phyloP scores from a whole-genome alignment of 2,113 vertebrate genomes.

The Pangasianodon gigas region DNA sequence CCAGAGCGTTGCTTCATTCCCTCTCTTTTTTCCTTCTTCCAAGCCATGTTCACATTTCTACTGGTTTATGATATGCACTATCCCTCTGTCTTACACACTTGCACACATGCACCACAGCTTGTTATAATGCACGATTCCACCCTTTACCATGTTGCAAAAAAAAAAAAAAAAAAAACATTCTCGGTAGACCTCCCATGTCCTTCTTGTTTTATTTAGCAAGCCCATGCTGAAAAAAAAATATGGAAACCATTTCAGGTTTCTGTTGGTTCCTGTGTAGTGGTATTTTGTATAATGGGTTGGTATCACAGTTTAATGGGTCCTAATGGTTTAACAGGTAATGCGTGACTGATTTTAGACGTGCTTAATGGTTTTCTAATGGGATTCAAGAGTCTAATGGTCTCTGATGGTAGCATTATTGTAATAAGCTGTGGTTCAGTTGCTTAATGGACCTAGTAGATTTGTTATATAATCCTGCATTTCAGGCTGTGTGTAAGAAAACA shows the following conservation, averaged over 20 bases:
- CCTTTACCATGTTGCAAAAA: slow-evolving; percentile 70
- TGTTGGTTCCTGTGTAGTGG: not conserved
- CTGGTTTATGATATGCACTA: slow-evolving; percentile 40
- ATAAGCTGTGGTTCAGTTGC: not conserved
- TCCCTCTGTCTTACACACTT: slow-evolving; percentile 36
- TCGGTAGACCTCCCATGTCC: slow-evolving; percentile 35
- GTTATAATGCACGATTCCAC: slow-evolving; percentile 66
- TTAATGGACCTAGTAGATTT: not conserved
- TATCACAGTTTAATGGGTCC: not conserved
- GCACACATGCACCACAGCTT: slow-evolving; percentile 46
- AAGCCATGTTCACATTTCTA: slow-evolving; percentile 29
- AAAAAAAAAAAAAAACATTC: slow-evolving; percentile 50
- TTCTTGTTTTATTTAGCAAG: slow-evolving; percentile 21
- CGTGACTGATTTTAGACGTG: not conserved
- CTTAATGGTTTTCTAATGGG: not conserved
- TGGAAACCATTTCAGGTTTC: slow-evolving; percentile 4
- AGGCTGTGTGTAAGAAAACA: not conserved
- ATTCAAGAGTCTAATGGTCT: not conserved
- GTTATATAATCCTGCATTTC: slow-evolving; percentile 5
- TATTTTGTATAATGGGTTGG: not conserved
- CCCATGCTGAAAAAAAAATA: not conserved
- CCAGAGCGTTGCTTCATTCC: slow-evolving; percentile 45
- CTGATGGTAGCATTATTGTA: not conserved
- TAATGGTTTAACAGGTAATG: not conserved
- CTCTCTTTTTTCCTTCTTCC: slow-evolving; percentile 34